These are phyloP conservation scores for Nestor notabilis DNA, from an alignment of 2,113 vertebrate species.

Conservation along the genomic window DNA sequence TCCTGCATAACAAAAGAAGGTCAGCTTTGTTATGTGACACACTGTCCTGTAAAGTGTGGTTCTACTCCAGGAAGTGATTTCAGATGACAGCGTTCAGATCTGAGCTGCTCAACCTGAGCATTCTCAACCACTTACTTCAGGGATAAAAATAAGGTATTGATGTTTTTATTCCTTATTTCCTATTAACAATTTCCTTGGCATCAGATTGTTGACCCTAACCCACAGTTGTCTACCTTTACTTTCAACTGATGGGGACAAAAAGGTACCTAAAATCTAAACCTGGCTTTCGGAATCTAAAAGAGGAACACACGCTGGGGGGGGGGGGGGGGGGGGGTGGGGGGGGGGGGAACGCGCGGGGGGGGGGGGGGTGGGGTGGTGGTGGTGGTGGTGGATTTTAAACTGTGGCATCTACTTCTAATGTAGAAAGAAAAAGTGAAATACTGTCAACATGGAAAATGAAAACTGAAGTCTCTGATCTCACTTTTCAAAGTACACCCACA, in stretches of 20 bases:
- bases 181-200: background rate
- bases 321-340: too few species aligned
- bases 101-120: background rate
- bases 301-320: background rate
- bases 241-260: background rate
- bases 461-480: conserved; percentile 3
- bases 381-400: background rate
- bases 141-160: background rate
- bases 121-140: background rate
- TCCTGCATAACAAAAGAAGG: conserved; percentile 46
- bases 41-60: conserved; percentile 40
- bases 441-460: background rate
- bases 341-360: background rate
- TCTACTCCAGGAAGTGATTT: conserved; percentile 50
- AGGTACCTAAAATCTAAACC: background rate
- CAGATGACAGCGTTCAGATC: background rate
- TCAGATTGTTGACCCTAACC: background rate
- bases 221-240: background rate
- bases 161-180: background rate
- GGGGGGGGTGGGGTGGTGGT: rapidly evolving
- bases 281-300: background rate
- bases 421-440: background rate
- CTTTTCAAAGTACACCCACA: conserved; percentile 32
- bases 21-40: conserved; percentile 48
- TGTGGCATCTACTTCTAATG: background rate